A percentile compares a stretch with the other conserved stretches of the same genome.
phyloP scores from a whole-genome alignment of 1,140 invertebrate genomes.

The Lepidotrigona ventralis region DNA sequence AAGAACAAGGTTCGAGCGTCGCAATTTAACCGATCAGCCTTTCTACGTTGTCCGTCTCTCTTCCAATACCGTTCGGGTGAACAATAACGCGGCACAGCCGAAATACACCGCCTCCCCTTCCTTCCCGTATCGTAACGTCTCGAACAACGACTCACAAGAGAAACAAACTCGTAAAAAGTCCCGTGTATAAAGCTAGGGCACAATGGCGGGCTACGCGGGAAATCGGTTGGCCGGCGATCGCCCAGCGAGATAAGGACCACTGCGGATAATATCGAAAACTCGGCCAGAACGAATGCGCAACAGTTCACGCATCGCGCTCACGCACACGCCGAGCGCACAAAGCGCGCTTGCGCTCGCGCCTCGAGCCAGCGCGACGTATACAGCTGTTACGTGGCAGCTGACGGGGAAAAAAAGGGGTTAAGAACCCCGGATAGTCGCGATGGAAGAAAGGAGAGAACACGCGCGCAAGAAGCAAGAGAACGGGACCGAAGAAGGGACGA shows the following conservation, averaged over 20 bases:
- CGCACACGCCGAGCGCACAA: slow-evolving; percentile 38
- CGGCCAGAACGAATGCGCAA: not conserved
- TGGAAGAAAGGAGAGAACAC: slow-evolving; percentile 58
- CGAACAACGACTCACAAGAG: not conserved
- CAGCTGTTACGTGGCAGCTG: slow-evolving; percentile 79
- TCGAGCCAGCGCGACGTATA: slow-evolving; percentile 61
- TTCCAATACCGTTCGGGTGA: not conserved
- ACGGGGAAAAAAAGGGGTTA: slow-evolving; percentile 79
- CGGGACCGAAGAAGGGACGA: slow-evolving; percentile 58
- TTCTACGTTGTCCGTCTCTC: not conserved
- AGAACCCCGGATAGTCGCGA: slow-evolving; percentile 67
- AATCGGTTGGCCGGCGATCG: slow-evolving; percentile 23
- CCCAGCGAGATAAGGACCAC: slow-evolving; percentile 25
- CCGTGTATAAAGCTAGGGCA: slow-evolving; percentile 8
- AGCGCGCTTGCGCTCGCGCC: slow-evolving; percentile 13
- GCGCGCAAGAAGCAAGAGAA: slow-evolving; percentile 46
- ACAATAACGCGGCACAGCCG: not conserved
- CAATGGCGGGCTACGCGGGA: slow-evolving; percentile 20
- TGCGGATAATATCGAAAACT: slow-evolving; percentile 41
- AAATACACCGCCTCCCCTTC: not conserved
- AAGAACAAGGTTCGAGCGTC: not conserved
- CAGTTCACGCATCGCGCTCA: slow-evolving; percentile 28
- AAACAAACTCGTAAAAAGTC: slow-evolving; percentile 33
- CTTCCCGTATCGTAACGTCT: no score
- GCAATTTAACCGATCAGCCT: slow-evolving; percentile 4